These are phyloP conservation scores for Augochlorella aurata DNA, from an alignment of 2,888 invertebrate species.

Conservation along the genomic window DNA sequence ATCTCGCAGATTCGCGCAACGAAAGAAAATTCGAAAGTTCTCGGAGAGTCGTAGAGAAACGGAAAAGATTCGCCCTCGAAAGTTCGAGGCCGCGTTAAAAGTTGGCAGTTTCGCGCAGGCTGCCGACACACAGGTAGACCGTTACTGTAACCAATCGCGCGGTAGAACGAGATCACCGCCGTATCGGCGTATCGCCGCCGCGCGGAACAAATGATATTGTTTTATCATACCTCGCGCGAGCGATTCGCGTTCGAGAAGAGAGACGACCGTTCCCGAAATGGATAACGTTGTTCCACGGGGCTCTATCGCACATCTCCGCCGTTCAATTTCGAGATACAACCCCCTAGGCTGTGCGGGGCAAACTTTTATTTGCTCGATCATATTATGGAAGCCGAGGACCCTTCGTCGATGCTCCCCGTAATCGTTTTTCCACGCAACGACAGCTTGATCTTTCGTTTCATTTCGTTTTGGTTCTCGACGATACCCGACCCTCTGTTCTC, in stretches of 20 bases:
- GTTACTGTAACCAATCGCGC: not conserved
- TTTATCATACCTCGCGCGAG: slow-evolving; percentile 20
- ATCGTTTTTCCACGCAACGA: slow-evolving; percentile 57
- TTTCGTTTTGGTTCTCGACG: not conserved
- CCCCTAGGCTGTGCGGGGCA: slow-evolving; percentile 41
- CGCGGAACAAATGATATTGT: slow-evolving; percentile 12
- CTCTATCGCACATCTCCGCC: slow-evolving; percentile 48
- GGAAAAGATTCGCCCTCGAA: not conserved
- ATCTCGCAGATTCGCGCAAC: no score
- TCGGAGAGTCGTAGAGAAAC: not conserved
- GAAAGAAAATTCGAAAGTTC: no score
- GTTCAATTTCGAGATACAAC: slow-evolving; percentile 54
- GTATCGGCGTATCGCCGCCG: not conserved
- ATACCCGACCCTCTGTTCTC: slow-evolving; percentile 5
- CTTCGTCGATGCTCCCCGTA: slow-evolving; percentile 31
- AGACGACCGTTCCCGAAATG: slow-evolving; percentile 10
- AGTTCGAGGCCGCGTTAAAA: not conserved
- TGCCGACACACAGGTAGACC: not conserved
- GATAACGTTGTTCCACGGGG: slow-evolving; percentile 13
- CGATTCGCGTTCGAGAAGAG: slow-evolving; percentile 20
- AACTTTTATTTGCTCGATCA: slow-evolving; percentile 62
- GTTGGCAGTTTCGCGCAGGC: not conserved
- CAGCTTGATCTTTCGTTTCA: slow-evolving; percentile 39
- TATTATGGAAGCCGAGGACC: slow-evolving; percentile 47
- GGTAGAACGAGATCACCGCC: not conserved